Conservation (phyloP, 2,113 vertebrate species). For the Perccottus glenii region DNA sequence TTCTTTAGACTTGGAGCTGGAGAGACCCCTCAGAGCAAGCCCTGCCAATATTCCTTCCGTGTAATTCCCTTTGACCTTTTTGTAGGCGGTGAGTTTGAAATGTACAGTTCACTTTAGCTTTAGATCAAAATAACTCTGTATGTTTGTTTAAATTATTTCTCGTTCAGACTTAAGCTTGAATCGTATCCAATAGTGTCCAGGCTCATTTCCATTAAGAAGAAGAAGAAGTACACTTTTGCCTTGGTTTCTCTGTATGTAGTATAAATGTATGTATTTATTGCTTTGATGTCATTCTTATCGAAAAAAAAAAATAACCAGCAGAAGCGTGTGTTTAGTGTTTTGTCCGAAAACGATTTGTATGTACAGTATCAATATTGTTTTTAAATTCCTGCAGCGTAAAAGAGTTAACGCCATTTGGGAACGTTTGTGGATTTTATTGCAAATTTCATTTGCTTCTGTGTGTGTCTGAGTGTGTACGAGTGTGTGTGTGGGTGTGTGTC, state of each 20-base stretch:
- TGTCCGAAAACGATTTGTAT: constrained; percentile 85
- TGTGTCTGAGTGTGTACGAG: constrained; percentile 87
- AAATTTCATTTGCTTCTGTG: constrained; percentile 81
- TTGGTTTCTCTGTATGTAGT: constrained; percentile 75
- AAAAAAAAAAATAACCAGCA: constrained; percentile 85
- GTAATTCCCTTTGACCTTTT: too few species aligned
- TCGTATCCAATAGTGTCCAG: constrained; percentile 80
- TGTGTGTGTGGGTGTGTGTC: constrained; percentile 86
- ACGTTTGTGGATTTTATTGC: constrained; percentile 84
- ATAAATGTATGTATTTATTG: constrained; percentile 86
- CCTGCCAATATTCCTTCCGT: too few species aligned
- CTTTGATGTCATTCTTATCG: constrained; percentile 88
- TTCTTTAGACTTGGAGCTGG: too few species aligned
- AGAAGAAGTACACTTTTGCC: constrained; percentile 59
- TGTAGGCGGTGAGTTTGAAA: neutral
- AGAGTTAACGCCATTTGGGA: constrained; percentile 19
- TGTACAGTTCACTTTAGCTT: constrained; percentile 93
- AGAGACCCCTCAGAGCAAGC: too few species aligned
- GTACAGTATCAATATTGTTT: constrained; percentile 90
- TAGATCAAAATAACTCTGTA: constrained; percentile 80
- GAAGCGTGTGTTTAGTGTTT: constrained; percentile 89
- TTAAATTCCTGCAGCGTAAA: constrained; percentile 63
- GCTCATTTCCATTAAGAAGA: constrained; percentile 50
- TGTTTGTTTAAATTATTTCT: constrained; percentile 98
- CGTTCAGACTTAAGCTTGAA: constrained; percentile 83